phyloP scores from a whole-genome alignment of 2,113 vertebrate genomes.

The Grammomys surdaster region DNA sequence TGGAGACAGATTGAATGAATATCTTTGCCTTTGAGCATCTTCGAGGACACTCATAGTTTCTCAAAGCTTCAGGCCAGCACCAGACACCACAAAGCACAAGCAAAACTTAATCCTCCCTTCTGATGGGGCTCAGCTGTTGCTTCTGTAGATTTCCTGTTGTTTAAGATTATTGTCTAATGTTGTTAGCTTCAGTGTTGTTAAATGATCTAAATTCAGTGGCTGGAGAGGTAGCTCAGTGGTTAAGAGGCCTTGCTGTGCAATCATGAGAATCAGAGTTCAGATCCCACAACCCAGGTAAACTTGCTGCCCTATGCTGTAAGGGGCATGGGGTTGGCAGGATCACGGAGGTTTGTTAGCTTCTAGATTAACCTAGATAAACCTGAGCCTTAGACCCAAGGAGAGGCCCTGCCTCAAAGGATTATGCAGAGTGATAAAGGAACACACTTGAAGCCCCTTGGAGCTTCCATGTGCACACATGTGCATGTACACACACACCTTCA shows the following conservation, averaged over 20 bases:
- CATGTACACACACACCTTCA: not conserved
- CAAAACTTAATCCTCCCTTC: slow-evolving; percentile 87
- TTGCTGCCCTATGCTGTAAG: not conserved
- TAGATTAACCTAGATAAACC: not conserved
- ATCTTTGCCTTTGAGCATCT: slow-evolving; percentile 84
- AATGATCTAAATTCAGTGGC: not conserved
- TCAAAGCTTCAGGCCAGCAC: slow-evolving; percentile 86
- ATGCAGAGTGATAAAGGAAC: not conserved
- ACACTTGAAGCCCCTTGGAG: not conserved
- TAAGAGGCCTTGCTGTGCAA: not conserved
- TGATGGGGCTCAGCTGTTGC: slow-evolving; percentile 77
- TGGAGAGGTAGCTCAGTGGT: not conserved
- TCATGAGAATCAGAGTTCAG: not conserved
- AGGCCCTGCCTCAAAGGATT: not conserved
- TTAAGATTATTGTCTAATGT: slow-evolving; percentile 66
- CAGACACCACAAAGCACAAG: slow-evolving; percentile 85
- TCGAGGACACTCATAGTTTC: slow-evolving; percentile 87
- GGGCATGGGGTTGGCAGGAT: too few relatives aligned
- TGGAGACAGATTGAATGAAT: slow-evolving; percentile 86
- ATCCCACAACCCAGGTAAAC: not conserved
- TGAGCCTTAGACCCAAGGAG: not conserved
- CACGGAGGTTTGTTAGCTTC: not conserved
- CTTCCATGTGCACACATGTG: not conserved
- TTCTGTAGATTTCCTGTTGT: slow-evolving; percentile 71
- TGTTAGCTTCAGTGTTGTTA: slow-evolving; percentile 66